Evolutionary conservation across 1,140 invertebrate genomes (phyloP).

Genomic region (Papilio polytes): DNA sequence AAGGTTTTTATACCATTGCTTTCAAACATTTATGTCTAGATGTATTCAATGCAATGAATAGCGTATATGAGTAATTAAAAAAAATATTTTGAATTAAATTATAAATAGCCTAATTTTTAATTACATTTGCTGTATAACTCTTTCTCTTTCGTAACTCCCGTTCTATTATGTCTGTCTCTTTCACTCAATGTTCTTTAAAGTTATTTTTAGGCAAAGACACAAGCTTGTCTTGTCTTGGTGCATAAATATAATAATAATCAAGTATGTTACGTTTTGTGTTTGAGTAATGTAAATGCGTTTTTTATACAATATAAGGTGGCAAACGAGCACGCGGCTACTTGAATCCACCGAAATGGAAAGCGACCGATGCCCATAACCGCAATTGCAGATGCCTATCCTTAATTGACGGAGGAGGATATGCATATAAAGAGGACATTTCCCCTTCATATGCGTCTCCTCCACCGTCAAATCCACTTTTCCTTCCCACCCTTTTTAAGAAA

Average conservation of each 20-base stretch:
- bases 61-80: background rate
- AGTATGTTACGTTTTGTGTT: background rate
- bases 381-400: no score
- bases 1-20: constrained; percentile 9
- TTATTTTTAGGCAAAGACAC: background rate
- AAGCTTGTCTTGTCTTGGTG: background rate
- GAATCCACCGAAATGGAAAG: no score
- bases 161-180: background rate
- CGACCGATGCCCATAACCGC: no score
- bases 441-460: no score
- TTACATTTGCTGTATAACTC: background rate
- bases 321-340: no score
- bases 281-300: background rate
- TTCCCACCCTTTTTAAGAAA: no score
- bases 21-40: background rate
- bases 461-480: no score
- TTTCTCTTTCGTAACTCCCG: background rate
- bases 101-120: background rate
- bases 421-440: no score
- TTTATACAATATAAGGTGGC: no score
- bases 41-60: background rate
- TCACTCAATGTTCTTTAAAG: background rate
- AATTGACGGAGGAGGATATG: no score
- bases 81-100: background rate
- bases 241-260: background rate